Base-by-base conservation (phyloP, 1,140 invertebrate species). In the Gonioctena quinquepunctata region DNA sequence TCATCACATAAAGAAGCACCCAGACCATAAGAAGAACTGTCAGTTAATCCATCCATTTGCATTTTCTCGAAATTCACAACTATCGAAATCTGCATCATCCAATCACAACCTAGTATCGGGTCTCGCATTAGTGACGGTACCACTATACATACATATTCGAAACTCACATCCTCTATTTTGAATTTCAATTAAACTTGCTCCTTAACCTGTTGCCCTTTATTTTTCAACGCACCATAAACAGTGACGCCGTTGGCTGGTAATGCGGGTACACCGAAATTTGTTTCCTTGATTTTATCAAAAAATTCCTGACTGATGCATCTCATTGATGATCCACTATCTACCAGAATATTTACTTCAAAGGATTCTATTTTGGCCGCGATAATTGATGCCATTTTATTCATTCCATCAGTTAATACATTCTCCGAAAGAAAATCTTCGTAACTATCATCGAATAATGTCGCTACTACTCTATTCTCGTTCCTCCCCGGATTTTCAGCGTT, bases 51-150 rank as follows among this genome's bases (percentile, higher is more conserved):
- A 42, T n/a, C n/a, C 11, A 42, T n/a, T 42, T 42, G 0, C 7
- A 42, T 8, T n/a, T 42, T 42, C 1, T 42, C 22, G 22, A 61
- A 61, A 61, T 27, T 23, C 7, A 61, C 25, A 16, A 28, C 13
- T 13, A 61, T 16, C 7, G n/a, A 16, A 28, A 19, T 8, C 13
- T 61, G 11, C 2, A 13, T 16, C 27, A 61, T 26, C 59, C 59
- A 61, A 22, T 61, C 59, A 27, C 59, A 27, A 28, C 27, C 25
- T 16, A 62, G 25, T 62, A 62, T 62, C 21, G 16, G n/a, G n/a
- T 62, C 33, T 28, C 33, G n/a, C 18, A 26, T 26, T 13, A 62
- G 16, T 13, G 21, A 13, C 2, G 60, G 60, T 5, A 62, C 25
- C 26, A 62, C 60, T 33, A 62, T 21, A 21, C 60, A 62, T 16